Percentiles rank a stretch among this genome's conserved stretches.
Conservation (phyloP, 1,140 invertebrate species). For the Megalopta genalis region DNA sequence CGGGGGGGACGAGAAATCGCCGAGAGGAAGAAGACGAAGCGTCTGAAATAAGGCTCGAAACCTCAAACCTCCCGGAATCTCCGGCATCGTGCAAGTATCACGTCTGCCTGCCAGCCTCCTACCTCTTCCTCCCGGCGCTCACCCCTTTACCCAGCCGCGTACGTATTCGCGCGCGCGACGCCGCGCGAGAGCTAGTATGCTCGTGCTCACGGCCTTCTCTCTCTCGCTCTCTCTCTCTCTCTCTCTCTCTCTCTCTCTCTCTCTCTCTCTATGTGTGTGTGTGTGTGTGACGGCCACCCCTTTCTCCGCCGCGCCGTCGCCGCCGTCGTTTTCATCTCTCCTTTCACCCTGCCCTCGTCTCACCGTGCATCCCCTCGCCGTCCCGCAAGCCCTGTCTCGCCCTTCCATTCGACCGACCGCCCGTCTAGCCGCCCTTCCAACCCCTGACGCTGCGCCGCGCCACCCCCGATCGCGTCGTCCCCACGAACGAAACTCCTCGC, state of each 20-base stretch:
- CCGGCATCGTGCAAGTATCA: slow-evolving; percentile 55
- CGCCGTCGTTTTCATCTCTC: slow-evolving; percentile 64
- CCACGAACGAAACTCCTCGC: slow-evolving; percentile 49
- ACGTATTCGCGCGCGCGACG: not conserved
- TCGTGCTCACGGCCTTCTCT: too few relatives aligned
- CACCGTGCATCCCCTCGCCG: slow-evolving; percentile 29
- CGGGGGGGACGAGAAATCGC: slow-evolving; percentile 35
- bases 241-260: too few relatives aligned
- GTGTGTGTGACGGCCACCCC: slow-evolving; percentile 30
- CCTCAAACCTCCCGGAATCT: slow-evolving; percentile 58
- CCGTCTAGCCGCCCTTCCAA: slow-evolving; percentile 41
- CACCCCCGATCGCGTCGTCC: slow-evolving; percentile 43
- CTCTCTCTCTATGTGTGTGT: not conserved
- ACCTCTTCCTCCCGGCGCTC: not conserved
- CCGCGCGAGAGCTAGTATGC: too few relatives aligned
- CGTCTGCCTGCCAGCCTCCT: slow-evolving; percentile 49
- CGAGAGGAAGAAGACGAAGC: slow-evolving; percentile 59
- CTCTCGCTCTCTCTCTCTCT: too few relatives aligned
- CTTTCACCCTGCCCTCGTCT: slow-evolving; percentile 56
- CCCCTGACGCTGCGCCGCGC: slow-evolving; percentile 22
- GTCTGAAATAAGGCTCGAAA: slow-evolving; percentile 56
- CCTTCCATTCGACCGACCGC: slow-evolving; percentile 47
- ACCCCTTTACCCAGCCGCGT: slow-evolving; percentile 8
- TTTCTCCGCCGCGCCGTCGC: slow-evolving; percentile 43
- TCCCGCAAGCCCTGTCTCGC: slow-evolving; percentile 26